Percentiles rank a stretch among this genome's conserved stretches.
phyloP scores from a whole-genome alignment of 2,113 vertebrate genomes.

The Hippocampus guttulatus region DNA sequence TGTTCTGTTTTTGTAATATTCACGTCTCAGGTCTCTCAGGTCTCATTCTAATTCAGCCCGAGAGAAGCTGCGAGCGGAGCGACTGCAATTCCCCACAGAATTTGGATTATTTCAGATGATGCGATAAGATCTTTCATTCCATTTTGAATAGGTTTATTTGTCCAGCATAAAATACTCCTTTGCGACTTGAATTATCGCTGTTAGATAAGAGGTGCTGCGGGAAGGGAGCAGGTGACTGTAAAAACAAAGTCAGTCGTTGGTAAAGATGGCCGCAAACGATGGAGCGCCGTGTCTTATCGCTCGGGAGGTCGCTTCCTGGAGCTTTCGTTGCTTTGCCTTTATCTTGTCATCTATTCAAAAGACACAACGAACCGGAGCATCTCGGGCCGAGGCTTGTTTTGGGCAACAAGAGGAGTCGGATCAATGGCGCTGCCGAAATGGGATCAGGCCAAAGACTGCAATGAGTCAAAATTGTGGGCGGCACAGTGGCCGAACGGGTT shows the following conservation, averaged over 20 bases:
- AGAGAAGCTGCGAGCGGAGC: conserved; percentile 29
- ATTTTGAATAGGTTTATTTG: conserved; percentile 72
- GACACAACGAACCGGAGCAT: conserved; percentile 53
- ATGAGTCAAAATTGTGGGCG: too few species aligned
- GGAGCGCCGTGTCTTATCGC: conserved; percentile 59
- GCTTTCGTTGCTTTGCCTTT: conserved; percentile 46
- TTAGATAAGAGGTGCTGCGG: conserved; percentile 60
- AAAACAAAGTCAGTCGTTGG: conserved; percentile 61
- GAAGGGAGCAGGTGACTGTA: conserved; percentile 45
- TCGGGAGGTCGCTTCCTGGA: conserved; percentile 67
- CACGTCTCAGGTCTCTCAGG: conserved; percentile 30
- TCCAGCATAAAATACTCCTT: conserved; percentile 70
- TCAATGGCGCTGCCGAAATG: conserved; percentile 32
- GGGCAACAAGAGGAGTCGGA: conserved; percentile 48
- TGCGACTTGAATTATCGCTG: conserved; percentile 67
- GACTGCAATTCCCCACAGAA: conserved; percentile 58
- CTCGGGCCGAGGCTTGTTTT: conserved; percentile 43
- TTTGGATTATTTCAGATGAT: conserved; percentile 62
- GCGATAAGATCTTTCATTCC: conserved; percentile 72
- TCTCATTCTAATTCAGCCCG: conserved; percentile 54
- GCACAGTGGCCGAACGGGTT: too few species aligned
- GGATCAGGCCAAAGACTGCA: too few species aligned
- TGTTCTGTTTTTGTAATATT: conserved; percentile 46
- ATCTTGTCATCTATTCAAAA: conserved; percentile 63
- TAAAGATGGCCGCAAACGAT: conserved; percentile 58